Conservation (phyloP, 2,113 vertebrate genomes). For the Guaruba guarouba region DNA sequence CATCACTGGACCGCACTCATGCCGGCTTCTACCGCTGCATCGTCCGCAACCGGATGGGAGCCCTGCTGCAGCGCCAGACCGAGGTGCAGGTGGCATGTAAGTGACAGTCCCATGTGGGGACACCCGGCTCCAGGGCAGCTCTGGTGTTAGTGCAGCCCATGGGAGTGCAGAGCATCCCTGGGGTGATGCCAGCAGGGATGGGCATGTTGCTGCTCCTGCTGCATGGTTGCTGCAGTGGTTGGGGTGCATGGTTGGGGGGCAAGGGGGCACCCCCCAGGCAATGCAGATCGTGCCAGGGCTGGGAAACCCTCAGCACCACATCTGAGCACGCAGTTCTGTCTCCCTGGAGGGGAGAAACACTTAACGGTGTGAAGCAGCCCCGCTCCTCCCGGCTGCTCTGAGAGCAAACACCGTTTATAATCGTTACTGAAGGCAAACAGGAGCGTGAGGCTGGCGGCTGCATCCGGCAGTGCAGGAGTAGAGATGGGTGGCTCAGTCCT, state of each 20-base stretch:
- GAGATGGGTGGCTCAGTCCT: not conserved
- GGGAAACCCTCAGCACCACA: accelerated
- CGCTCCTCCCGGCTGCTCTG: not conserved
- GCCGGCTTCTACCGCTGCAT: constrained; percentile 96
- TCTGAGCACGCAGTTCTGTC: accelerated
- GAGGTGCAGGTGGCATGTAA: constrained; percentile 98
- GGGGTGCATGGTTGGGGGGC: not conserved
- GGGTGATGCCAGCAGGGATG: not conserved
- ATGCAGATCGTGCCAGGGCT: not conserved
- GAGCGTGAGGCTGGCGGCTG: not conserved
- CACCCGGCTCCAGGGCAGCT: not conserved
- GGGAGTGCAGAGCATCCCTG: not conserved
- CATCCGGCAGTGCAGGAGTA: not conserved
- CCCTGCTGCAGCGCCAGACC: constrained; percentile 91
- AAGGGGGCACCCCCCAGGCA: not conserved
- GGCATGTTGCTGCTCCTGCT: not conserved
- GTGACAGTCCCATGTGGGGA: constrained; percentile 57
- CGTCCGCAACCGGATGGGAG: constrained; percentile 93
- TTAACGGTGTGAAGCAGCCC: not conserved
- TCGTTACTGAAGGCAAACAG: not conserved
- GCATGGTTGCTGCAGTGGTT: too few relatives aligned
- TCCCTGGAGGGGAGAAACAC: not conserved
- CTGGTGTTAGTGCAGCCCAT: accelerated
- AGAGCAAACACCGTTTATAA: not conserved
- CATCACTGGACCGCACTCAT: constrained; percentile 91